phyloP scores from a whole-genome alignment of 2,797 vertebrate genomes.

The Siniperca obscura region DNA sequence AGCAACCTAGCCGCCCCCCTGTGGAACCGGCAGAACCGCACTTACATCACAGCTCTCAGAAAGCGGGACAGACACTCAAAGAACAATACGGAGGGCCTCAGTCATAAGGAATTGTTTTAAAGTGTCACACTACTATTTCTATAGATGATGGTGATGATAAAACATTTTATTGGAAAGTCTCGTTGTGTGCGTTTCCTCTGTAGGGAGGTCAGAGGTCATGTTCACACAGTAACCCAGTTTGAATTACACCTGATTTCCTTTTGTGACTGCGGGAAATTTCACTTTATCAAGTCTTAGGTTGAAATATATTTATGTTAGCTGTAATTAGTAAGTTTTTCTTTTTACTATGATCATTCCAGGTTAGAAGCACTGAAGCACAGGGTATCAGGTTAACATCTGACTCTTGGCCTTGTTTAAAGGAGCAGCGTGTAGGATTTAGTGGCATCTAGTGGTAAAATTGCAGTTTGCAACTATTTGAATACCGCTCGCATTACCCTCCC shows the following conservation, averaged over 20 bases:
- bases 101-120: neutral
- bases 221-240: neutral
- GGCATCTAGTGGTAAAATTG: too few relatives aligned
- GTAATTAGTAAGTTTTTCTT: neutral
- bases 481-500: too few relatives aligned
- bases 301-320: neutral
- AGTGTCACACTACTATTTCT: neutral
- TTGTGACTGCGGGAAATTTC: neutral
- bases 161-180: neutral
- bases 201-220: slow-evolving; percentile 2
- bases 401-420: neutral
- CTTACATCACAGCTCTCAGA: slow-evolving; percentile 65
- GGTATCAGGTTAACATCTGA: too few relatives aligned
- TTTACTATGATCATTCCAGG: neutral
- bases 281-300: neutral
- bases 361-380: neutral
- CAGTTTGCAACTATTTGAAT: too few relatives aligned
- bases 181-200: neutral
- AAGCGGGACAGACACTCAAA: slow-evolving; percentile 52
- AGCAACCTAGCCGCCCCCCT: slow-evolving; percentile 50
- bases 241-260: neutral
- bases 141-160: slow-evolving; percentile 4
- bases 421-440: too few relatives aligned
- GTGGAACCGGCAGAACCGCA: slow-evolving; percentile 21
- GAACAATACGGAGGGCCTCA: neutral